Conservation (phyloP, 2,113 vertebrate species). For the Stictonetta naevosa region DNA sequence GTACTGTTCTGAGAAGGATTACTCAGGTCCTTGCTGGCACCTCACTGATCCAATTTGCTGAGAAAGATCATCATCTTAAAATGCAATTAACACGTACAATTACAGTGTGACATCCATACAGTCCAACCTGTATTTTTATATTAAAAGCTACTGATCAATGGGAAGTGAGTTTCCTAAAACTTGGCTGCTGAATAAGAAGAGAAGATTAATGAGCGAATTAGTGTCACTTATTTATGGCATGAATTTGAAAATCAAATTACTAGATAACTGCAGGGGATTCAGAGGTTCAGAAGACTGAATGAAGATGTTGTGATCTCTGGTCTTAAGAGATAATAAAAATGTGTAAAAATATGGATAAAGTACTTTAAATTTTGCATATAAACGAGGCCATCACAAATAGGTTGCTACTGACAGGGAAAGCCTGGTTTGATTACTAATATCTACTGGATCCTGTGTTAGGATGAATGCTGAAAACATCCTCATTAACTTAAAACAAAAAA, state of each 20-base stretch:
- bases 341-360: not conserved
- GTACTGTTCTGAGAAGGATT: constrained; percentile 15
- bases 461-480: not conserved
- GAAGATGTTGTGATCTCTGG: not conserved
- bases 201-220: constrained; percentile 64
- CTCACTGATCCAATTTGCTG: constrained; percentile 46
- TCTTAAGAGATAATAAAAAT: constrained; percentile 1
- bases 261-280: constrained; percentile 24
- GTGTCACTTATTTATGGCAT: constrained; percentile 21
- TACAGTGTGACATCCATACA: constrained; percentile 17
- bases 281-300: constrained; percentile 12
- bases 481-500: not conserved
- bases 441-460: not conserved
- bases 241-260: constrained; percentile 52
- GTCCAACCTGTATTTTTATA: constrained; percentile 53
- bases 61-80: constrained; percentile 58
- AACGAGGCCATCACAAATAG: not conserved
- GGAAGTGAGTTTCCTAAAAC: constrained; percentile 45
- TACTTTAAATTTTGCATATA: not conserved
- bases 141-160: constrained; percentile 63
- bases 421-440: not conserved
- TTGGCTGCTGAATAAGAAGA: constrained; percentile 28
- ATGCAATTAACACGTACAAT: constrained; percentile 40
- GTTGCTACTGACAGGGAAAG: not conserved
- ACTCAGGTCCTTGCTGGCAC: constrained; percentile 27